These are phyloP conservation scores for Oxytorus armatus DNA, from an alignment of 2,888 invertebrate species.

Conservation along the genomic window DNA sequence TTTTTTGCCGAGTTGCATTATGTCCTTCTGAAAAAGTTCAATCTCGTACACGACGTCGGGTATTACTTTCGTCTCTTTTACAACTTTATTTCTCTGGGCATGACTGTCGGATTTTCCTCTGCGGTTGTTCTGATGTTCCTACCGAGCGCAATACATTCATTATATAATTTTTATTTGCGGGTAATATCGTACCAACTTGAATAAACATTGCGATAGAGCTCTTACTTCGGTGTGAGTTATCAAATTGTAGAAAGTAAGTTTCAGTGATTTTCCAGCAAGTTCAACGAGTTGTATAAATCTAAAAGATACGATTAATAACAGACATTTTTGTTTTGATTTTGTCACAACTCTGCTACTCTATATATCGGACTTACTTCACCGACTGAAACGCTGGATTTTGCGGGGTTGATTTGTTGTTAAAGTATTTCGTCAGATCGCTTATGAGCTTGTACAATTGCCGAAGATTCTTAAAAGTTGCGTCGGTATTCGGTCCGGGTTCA, in stretches of 20 bases:
- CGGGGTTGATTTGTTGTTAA: slow-evolving; percentile 85
- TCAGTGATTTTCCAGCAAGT: slow-evolving; percentile 87
- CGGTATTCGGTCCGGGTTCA: slow-evolving; percentile 86
- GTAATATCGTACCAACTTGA: background rate
- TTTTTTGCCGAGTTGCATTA: slow-evolving; percentile 87
- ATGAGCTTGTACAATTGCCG: slow-evolving; percentile 86
- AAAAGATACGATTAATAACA: slow-evolving; percentile 13
- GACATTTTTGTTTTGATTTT: background rate
- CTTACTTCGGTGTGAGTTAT: slow-evolving; percentile 87
- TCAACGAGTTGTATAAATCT: slow-evolving; percentile 81
- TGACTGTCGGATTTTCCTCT: slow-evolving; percentile 82
- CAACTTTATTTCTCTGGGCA: slow-evolving; percentile 85
- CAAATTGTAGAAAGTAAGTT: slow-evolving; percentile 86
- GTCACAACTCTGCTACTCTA: slow-evolving; percentile 68
- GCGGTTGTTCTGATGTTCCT: slow-evolving; percentile 78
- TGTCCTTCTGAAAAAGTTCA: slow-evolving; percentile 87
- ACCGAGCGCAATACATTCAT: background rate
- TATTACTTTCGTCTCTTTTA: slow-evolving; percentile 87
- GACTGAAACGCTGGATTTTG: slow-evolving; percentile 85
- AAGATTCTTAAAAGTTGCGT: slow-evolving; percentile 86
- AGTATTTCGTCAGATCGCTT: slow-evolving; percentile 87
- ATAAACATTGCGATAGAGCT: background rate
- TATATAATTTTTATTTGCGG: background rate
- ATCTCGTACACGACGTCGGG: slow-evolving; percentile 88
- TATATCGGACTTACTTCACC: slow-evolving; percentile 83